Evolutionary conservation across 2,797 vertebrate species (phyloP).

Genomic region (Takifugu ocellatus): DNA sequence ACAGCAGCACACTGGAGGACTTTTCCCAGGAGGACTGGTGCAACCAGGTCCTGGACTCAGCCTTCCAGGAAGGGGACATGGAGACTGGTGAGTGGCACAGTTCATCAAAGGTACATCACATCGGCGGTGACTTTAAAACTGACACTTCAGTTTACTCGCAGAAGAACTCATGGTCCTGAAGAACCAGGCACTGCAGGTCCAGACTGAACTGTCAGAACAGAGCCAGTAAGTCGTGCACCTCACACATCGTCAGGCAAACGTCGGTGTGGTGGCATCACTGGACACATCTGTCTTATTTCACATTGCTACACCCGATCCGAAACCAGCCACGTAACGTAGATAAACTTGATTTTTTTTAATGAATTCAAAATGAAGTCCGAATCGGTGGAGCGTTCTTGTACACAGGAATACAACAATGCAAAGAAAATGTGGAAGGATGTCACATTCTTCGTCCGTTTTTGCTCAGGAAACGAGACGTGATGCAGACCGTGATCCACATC

Average conservation of each 20-base stretch:
- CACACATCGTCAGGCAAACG: background rate
- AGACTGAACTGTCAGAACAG: conserved; percentile 85
- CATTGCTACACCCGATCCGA: too few species aligned
- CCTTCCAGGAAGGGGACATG: conserved; percentile 91
- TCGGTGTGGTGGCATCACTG: too few species aligned
- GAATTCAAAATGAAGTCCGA: too few species aligned
- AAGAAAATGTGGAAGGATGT: too few species aligned
- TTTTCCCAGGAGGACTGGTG: conserved; percentile 98
- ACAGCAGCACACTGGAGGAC: conserved; percentile 95
- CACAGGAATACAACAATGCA: too few species aligned
- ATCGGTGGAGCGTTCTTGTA: too few species aligned
- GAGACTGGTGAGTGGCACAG: conserved; percentile 82
- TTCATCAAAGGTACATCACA: too few species aligned
- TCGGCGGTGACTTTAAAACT: background rate
- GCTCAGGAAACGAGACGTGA: conserved; percentile 84
- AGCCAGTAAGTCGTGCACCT: conserved; percentile 83
- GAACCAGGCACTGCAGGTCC: conserved; percentile 86
- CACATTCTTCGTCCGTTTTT: background rate
- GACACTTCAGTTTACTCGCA: conserved; percentile 57
- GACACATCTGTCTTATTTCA: too few species aligned
- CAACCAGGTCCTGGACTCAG: conserved; percentile 90
- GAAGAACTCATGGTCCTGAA: conserved; percentile 90
- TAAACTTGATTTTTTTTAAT: too few species aligned
- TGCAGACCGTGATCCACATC: conserved; percentile 94
- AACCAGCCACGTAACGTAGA: too few species aligned